phyloP scores from a whole-genome alignment of 1,140 invertebrate species.

The Caenorhabditis brenneri region DNA sequence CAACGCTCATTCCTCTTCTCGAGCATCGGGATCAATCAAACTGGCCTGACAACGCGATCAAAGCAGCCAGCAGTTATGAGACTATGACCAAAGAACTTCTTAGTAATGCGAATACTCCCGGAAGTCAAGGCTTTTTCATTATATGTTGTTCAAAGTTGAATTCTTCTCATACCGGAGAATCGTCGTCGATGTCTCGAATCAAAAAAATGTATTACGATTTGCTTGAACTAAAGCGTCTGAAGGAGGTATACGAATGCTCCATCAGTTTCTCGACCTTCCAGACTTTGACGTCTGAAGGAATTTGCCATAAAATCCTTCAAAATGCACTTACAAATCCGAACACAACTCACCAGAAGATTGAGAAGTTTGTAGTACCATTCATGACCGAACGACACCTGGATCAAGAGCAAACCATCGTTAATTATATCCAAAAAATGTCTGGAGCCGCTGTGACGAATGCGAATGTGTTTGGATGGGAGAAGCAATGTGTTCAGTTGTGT shows the following conservation, averaged over 20 bases:
- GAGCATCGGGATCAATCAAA: not conserved
- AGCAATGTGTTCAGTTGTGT: conserved; percentile 30
- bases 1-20: not conserved
- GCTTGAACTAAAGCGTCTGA: conserved; percentile 11
- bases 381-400: conserved; percentile 10
- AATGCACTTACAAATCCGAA: not conserved
- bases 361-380: conserved; percentile 5
- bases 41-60: conserved; percentile 10
- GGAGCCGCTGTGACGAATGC: not conserved
- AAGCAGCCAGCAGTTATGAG: conserved; percentile 12
- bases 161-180: not conserved
- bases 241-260: conserved; percentile 16
- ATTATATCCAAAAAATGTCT: conserved; percentile 24
- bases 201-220: conserved; percentile 27
- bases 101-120: not conserved
- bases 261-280: conserved; percentile 21
- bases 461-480: conserved; percentile 23
- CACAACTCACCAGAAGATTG: conserved; percentile 2
- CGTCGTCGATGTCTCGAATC: not conserved
- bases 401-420: conserved; percentile 30
- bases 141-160: not conserved
- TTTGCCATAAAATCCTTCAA: conserved; percentile 36
- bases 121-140: not conserved
- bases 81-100: not conserved
- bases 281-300: not conserved